Conservation (phyloP, 2,888 invertebrate genomes). For the Andrena bucephala region DNA sequence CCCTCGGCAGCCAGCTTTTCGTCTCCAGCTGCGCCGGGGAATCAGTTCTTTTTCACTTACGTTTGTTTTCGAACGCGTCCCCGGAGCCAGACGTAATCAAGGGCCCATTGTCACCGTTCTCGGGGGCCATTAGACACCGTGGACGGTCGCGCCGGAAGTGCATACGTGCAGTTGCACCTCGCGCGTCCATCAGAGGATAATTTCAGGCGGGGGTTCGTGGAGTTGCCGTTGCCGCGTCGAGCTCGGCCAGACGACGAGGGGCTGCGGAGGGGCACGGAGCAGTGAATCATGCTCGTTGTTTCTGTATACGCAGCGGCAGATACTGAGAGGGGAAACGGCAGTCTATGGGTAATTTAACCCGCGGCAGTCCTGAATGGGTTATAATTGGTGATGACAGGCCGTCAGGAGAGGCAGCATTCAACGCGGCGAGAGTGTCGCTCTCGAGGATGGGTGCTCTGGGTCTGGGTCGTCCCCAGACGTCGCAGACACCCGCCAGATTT, state of each 20-base stretch:
- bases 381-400: conserved; percentile 83
- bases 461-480: conserved; percentile 43
- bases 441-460: conserved; percentile 49
- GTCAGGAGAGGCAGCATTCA: conserved; percentile 73
- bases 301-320: conserved; percentile 57
- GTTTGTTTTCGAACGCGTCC: conserved; percentile 53
- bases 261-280: conserved; percentile 35
- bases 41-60: conserved; percentile 51
- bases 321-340: conserved; percentile 49
- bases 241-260: conserved; percentile 24
- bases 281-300: conserved; percentile 76
- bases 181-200: conserved; percentile 49
- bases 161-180: conserved; percentile 45
- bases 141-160: conserved; percentile 32
- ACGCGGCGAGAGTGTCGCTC: conserved; percentile 58
- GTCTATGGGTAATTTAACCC: conserved; percentile 81
- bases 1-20: neutral
- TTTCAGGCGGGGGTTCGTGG: conserved; percentile 48
- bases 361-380: conserved; percentile 79
- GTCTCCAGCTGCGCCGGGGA: neutral
- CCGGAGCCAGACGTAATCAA: conserved; percentile 65
- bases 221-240: conserved; percentile 11
- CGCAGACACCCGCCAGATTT: conserved; percentile 46
- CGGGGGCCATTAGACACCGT: conserved; percentile 49
- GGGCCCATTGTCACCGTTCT: conserved; percentile 62